Evolutionary conservation across 1,140 invertebrate species (phyloP).

Genomic region (Coptotermes formosanus): DNA sequence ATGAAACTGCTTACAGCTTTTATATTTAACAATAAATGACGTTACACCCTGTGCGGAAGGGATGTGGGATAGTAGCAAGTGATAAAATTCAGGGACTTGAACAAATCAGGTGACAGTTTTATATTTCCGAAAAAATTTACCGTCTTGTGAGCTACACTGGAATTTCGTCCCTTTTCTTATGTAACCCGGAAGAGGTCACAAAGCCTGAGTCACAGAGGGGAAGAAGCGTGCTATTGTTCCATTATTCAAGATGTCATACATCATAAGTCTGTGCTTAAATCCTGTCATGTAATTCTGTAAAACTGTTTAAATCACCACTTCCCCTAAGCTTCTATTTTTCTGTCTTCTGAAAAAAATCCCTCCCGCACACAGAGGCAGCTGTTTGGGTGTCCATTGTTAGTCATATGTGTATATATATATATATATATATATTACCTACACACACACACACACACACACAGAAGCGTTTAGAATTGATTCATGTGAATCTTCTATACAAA

Average conservation of each 20-base stretch:
- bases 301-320: neutral
- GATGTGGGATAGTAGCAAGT: neutral
- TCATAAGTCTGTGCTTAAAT: neutral
- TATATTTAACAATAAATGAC: neutral
- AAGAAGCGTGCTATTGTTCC: neutral
- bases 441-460: neutral
- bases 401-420: no score
- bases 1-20: neutral
- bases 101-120: slow-evolving; percentile 4
- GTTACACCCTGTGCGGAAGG: neutral
- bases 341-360: neutral
- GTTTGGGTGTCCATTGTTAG: neutral
- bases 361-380: neutral
- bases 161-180: neutral
- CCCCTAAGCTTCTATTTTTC: neutral
- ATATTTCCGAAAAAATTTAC: neutral
- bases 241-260: neutral
- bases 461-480: neutral
- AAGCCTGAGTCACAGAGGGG: neutral
- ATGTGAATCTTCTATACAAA: neutral
- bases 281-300: neutral
- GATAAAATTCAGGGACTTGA: neutral
- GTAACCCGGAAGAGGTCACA: neutral
- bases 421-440: no score
- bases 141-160: neutral